Evolutionary conservation across 1,140 invertebrate genomes (phyloP), one percentile per base, ranked within the genome.

Genomic region (Drosophila novamexicana): DNA sequence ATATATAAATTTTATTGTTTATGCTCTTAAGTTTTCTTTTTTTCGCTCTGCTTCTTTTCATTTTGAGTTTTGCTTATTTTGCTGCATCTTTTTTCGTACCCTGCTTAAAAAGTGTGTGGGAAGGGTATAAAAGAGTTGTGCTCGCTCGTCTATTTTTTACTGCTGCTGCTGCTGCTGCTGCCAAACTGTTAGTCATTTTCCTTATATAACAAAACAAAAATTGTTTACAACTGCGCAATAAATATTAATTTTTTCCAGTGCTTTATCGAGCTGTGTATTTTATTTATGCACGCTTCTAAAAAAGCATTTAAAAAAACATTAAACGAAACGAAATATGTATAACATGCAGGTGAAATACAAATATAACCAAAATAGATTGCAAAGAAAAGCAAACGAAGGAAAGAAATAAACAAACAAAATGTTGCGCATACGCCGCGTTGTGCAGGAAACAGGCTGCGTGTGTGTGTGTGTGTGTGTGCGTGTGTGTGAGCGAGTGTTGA

Each of bases 211-310:
- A 34, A 47, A 22, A 18, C 39, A 58, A 12, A 47, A 45, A 63
- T 80, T 86, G 83, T 79, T 79, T 85, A 76, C 78, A 76, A 58
- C 45, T 66, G 45, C 52, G 42, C 67, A 74, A 84, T 69, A 85
- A 86, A 86, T 82, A 82, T 69, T 76, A 68, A 72, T 72, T 79
- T 65, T 57, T 76, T 79, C 56, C 59, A 76, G 59, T 79, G 64
- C 77, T 45, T 45, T 56, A 34, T 53, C 22, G 34, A 7, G 65
- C 39, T 72, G 42, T 49, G 40, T 18, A 18, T 53, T 76, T 68
- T 65, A 76, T 86, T 86, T 72, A 65, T 86, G 64, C 69, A 61
- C 56, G 56, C 56, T 68, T 45, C 49, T 42, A 56, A 68, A 67
- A 68, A 71, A 75, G 66, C 76, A 78, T 75, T 78, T 75, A 71